phyloP scores from a whole-genome alignment of 2,113 vertebrate genomes.

The Nettapus auritus region DNA sequence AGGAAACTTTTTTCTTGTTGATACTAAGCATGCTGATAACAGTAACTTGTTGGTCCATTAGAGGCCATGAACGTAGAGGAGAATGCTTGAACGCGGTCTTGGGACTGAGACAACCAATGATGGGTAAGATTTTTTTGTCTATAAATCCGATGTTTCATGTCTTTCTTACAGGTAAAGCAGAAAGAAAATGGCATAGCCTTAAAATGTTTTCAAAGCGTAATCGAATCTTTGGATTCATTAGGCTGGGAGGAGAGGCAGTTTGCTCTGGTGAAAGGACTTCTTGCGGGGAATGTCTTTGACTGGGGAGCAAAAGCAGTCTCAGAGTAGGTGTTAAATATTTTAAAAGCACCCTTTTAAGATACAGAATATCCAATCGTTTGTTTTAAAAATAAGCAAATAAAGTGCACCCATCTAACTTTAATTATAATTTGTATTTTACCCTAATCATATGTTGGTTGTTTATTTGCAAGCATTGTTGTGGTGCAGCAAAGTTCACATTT shows the following conservation, averaged over 20 bases:
- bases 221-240: constrained; percentile 86
- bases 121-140: constrained; percentile 4
- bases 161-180: constrained; percentile 89
- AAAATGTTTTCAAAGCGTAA: constrained; percentile 87
- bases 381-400: neutral
- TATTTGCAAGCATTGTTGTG: neutral
- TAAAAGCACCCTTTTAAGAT: neutral
- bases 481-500: neutral
- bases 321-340: constrained; percentile 85
- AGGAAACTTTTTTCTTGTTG: neutral
- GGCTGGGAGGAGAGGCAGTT: constrained; percentile 95
- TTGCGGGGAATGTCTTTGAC: constrained; percentile 98
- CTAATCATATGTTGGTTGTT: neutral
- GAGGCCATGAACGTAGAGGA: constrained; percentile 23
- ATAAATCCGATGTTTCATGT: neutral
- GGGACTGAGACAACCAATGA: neutral
- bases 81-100: neutral
- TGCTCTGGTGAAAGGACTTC: constrained; percentile 90
- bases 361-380: neutral
- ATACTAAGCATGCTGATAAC: neutral
- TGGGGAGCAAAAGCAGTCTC: constrained; percentile 98
- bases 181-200: constrained; percentile 92
- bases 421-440: neutral
- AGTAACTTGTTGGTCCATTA: constrained; percentile 34
- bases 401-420: neutral